These are phyloP conservation scores for Pseudopodoces humilis DNA, from an alignment of 2,113 vertebrate genomes.

Conservation along the genomic window DNA sequence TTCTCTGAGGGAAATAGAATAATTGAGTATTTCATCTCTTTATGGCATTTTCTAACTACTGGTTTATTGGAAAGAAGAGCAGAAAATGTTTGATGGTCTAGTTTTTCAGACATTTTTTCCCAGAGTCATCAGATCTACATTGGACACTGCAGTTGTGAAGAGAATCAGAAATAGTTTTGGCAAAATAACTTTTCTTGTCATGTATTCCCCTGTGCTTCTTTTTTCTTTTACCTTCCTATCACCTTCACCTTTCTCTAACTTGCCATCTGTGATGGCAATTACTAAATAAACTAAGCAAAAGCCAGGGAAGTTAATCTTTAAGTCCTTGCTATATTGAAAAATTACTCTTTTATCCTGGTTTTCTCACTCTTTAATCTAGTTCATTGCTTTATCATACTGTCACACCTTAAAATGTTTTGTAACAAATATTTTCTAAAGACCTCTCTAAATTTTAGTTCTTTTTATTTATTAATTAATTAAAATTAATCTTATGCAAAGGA, in stretches of 20 bases:
- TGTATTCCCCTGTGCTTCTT: not conserved
- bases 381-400: not conserved
- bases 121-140: not conserved
- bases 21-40: not conserved
- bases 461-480: not conserved
- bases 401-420: not conserved
- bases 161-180: not conserved
- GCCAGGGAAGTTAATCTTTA: not conserved
- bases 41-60: not conserved
- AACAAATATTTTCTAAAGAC: not conserved
- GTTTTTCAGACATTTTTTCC: not conserved
- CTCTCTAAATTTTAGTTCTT: not conserved
- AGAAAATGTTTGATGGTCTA: not conserved
- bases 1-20: not conserved
- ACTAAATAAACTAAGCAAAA: not conserved
- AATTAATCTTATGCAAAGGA: not conserved
- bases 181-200: not conserved
- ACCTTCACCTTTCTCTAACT: not conserved
- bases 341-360: not conserved
- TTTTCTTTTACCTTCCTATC: not conserved
- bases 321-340: not conserved
- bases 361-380: not conserved
- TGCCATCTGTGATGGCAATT: not conserved
- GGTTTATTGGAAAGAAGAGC: not conserved
- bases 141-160: not conserved